These are phyloP conservation scores for Helicoverpa zea DNA, from an alignment of 1,140 invertebrate genomes.

Conservation along the genomic window DNA sequence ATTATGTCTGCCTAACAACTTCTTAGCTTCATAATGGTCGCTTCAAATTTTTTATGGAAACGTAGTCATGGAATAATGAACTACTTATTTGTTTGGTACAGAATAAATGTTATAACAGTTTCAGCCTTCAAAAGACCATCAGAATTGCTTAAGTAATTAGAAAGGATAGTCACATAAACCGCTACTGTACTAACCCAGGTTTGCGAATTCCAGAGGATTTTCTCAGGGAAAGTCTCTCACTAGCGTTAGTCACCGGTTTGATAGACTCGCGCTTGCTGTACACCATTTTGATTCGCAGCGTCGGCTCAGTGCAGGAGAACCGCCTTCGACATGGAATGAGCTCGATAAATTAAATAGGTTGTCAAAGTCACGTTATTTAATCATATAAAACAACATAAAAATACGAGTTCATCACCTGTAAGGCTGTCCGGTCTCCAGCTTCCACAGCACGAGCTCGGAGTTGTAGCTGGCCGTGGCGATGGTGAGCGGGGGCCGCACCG, in stretches of 20 bases:
- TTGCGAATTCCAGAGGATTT: neutral
- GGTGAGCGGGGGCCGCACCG: conserved; percentile 87
- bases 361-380: neutral
- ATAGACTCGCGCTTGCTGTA: conserved; percentile 72
- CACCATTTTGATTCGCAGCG: conserved; percentile 81
- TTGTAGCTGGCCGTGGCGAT: conserved; percentile 91
- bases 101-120: too few species aligned
- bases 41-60: too few species aligned
- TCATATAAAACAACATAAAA: neutral
- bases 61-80: too few species aligned
- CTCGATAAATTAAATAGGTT: conserved; percentile 39
- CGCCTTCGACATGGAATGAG: conserved; percentile 55
- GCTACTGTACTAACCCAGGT: neutral
- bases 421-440: conserved; percentile 90
- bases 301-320: conserved; percentile 85
- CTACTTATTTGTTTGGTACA: too few species aligned
- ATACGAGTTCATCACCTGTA: conserved; percentile 75
- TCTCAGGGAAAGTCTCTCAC: neutral
- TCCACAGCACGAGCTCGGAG: conserved; percentile 93
- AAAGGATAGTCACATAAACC: too few species aligned
- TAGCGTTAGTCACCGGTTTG: neutral
- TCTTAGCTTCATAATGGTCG: too few species aligned
- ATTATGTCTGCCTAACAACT: too few species aligned
- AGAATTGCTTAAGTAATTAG: neutral
- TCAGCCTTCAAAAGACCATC: too few species aligned